These are phyloP conservation scores for Hippocampus guttulatus DNA, from an alignment of 2,113 vertebrate species.

Conservation along the genomic window DNA sequence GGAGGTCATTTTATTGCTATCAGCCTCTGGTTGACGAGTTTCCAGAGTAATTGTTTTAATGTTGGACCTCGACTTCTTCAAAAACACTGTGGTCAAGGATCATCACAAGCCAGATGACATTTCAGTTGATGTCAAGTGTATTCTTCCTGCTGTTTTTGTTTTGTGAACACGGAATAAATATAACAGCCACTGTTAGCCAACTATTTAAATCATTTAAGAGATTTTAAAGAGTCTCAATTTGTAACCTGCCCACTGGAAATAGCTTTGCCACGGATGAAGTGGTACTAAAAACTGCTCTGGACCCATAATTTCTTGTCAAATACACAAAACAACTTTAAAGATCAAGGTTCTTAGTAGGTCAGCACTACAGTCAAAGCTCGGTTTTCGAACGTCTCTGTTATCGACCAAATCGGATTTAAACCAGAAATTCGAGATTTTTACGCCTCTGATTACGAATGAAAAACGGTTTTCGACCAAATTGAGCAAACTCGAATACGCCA, in stretches of 20 bases:
- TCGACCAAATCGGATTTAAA: no score
- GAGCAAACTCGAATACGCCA: no score
- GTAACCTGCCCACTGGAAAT: background rate
- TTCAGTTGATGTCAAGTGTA: constrained; percentile 30
- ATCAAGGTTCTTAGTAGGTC: background rate
- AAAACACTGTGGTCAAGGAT: constrained; percentile 63
- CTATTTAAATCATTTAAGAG: background rate
- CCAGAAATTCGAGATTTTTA: no score
- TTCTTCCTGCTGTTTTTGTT: constrained; percentile 8
- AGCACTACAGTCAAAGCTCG: background rate
- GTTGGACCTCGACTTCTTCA: constrained; percentile 65
- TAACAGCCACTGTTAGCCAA: background rate
- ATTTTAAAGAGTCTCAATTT: background rate
- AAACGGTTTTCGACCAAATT: no score
- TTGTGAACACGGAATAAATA: constrained; percentile 33
- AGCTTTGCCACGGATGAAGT: background rate
- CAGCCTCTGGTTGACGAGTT: constrained; percentile 64
- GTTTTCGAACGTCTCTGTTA: no score
- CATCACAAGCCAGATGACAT: constrained; percentile 47
- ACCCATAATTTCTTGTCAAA: background rate
- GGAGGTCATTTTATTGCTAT: constrained; percentile 67
- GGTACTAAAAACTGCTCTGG: background rate
- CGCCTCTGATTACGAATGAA: no score
- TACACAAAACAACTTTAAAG: no score
- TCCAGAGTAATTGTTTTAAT: constrained; percentile 64